A percentile compares a stretch with the other conserved stretches of the same genome.
Conservation (phyloP, 1,140 invertebrate genomes). For the Cataglyphis hispanica region DNA sequence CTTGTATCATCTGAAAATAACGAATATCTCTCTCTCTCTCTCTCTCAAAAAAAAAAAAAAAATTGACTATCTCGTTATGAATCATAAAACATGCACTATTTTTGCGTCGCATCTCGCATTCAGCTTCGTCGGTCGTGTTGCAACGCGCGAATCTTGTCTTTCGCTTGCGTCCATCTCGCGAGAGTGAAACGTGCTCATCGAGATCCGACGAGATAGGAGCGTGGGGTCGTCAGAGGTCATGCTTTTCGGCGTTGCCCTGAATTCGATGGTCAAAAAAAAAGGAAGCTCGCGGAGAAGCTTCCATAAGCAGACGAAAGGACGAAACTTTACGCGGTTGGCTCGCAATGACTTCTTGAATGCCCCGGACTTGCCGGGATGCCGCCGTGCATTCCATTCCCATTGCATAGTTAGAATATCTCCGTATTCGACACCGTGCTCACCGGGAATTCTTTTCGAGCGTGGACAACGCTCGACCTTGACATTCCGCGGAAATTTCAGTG, state of each 20-base stretch:
- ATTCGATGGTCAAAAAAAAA: not conserved
- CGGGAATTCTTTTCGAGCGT: constrained; percentile 39
- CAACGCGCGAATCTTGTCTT: constrained; percentile 22
- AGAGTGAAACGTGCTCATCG: constrained; percentile 53
- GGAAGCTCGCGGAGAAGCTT: no score
- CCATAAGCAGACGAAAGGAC: not conserved
- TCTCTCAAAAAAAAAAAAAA: no score
- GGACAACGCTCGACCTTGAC: constrained; percentile 53
- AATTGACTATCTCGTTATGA: not conserved
- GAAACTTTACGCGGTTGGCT: constrained; percentile 24
- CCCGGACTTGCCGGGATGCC: not conserved
- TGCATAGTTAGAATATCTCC: constrained; percentile 34
- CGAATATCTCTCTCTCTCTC: not conserved
- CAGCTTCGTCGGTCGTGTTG: constrained; percentile 4
- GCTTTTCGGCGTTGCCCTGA: not conserved
- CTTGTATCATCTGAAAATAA: not conserved
- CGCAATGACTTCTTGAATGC: not conserved
- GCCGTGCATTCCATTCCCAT: not conserved
- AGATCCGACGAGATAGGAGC: constrained; percentile 58
- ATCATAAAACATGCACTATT: not conserved
- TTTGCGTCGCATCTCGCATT: constrained; percentile 27
- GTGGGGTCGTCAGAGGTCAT: constrained; percentile 13
- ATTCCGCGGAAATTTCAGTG: constrained; percentile 27
- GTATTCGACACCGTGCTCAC: not conserved
- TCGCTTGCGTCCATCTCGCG: not conserved